A percentile compares a stretch with the other conserved stretches of the same genome.
phyloP scores from a whole-genome alignment of 2,113 vertebrate species.

The Gobius niger region DNA sequence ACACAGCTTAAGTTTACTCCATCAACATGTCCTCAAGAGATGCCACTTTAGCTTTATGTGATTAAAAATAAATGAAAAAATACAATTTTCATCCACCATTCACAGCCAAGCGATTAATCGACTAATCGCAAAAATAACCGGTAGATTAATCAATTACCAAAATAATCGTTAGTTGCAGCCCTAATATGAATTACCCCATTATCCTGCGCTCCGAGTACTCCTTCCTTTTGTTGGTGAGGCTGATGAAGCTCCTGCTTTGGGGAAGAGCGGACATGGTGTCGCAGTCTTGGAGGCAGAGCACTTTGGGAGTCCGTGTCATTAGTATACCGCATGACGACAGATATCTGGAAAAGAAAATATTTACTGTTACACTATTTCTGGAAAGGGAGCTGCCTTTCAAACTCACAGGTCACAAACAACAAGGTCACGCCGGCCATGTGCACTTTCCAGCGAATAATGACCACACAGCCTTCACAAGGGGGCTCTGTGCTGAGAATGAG shows the following conservation, averaged over 20 bases:
- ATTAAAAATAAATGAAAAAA: too few relatives aligned
- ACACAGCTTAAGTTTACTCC: too few relatives aligned
- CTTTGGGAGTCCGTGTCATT: slow-evolving; percentile 73
- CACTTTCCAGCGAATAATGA: slow-evolving; percentile 9
- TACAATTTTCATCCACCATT: too few relatives aligned
- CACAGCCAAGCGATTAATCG: too few relatives aligned
- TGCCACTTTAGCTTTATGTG: too few relatives aligned
- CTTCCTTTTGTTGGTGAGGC: slow-evolving; percentile 88
- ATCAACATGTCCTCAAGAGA: too few relatives aligned
- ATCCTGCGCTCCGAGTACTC: slow-evolving; percentile 92
- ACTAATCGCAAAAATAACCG: too few relatives aligned
- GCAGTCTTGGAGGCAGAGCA: slow-evolving; percentile 47
- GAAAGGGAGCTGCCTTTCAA: slow-evolving; percentile 19
- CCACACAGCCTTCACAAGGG: slow-evolving; percentile 17
- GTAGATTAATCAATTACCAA: too few relatives aligned
- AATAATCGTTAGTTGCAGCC: too few relatives aligned
- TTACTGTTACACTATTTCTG: slow-evolving; percentile 19
- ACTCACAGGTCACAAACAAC: slow-evolving; percentile 10
- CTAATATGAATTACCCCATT: slow-evolving; percentile 80
- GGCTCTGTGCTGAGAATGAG: slow-evolving; percentile 7
- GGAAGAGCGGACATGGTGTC: slow-evolving; percentile 58
- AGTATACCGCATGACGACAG: slow-evolving; percentile 79
- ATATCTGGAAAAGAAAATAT: slow-evolving; percentile 67
- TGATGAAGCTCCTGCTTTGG: slow-evolving; percentile 84
- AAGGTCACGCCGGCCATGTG: slow-evolving; percentile 6